Conservation (phyloP, 1,140 invertebrate species). For the Drosophila auraria region DNA sequence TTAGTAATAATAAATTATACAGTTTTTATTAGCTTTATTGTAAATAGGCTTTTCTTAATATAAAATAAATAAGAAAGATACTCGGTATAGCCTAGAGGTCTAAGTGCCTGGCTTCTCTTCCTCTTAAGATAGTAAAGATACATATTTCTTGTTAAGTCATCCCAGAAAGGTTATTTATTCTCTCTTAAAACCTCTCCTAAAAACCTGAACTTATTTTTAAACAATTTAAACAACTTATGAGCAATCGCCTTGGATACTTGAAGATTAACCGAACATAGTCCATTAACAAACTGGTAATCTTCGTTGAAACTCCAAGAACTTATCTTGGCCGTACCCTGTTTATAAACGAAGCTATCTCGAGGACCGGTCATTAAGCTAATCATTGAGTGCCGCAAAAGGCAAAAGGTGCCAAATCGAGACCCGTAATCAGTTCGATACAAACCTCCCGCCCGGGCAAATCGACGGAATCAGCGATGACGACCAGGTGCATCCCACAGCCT, state of each 20-base stretch:
- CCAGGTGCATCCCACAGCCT: constrained; percentile 26
- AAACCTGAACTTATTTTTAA: neutral
- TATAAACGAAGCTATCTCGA: constrained; percentile 54
- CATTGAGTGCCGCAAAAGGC: neutral
- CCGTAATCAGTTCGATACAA: constrained; percentile 58
- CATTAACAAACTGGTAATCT: constrained; percentile 3
- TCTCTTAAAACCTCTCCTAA: neutral
- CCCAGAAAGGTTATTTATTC: no score
- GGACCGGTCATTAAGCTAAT: constrained; percentile 67
- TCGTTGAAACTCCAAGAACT: constrained; percentile 6
- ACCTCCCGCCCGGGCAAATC: constrained; percentile 23
- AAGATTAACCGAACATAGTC: constrained; percentile 6
- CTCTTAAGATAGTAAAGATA: no score
- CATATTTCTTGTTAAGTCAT: no score
- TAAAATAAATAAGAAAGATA: no score
- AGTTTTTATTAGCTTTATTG: no score
- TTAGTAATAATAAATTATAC: no score
- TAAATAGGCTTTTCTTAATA: no score
- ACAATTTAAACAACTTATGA: neutral
- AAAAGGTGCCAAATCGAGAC: constrained; percentile 70
- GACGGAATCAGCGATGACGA: neutral
- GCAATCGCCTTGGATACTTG: constrained; percentile 11
- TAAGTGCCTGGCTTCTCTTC: no score
- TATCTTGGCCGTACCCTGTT: constrained; percentile 58
- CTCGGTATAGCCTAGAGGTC: no score